phyloP scores from a whole-genome alignment of 2,113 vertebrate species.

The Apistogramma diplotaenia region DNA sequence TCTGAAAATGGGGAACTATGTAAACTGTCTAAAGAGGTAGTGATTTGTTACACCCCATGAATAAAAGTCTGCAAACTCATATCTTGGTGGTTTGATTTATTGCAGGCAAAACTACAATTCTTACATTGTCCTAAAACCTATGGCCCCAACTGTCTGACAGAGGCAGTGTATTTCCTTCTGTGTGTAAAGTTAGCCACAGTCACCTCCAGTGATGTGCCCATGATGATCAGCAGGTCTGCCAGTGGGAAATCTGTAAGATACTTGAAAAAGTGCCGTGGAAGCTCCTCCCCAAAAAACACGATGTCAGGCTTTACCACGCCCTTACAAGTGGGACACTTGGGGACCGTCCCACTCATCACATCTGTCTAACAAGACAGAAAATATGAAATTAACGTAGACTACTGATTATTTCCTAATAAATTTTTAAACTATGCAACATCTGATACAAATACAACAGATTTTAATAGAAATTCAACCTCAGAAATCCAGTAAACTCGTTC shows the following conservation, averaged over 20 bases:
- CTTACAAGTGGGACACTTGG: conserved; percentile 81
- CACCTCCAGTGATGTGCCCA: conserved; percentile 95
- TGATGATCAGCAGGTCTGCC: conserved; percentile 89
- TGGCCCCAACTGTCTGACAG: too few species aligned
- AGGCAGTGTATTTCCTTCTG: not conserved
- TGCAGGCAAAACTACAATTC: too few species aligned
- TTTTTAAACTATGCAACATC: not conserved
- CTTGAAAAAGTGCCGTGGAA: conserved; percentile 85
- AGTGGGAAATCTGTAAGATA: conserved; percentile 86
- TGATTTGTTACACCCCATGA: not conserved
- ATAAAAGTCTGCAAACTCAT: not conserved
- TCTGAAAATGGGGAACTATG: not conserved
- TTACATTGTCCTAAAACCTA: too few species aligned
- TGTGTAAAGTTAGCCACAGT: not conserved
- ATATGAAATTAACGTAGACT: not conserved
- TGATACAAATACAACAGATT: not conserved
- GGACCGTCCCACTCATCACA: conserved; percentile 81
- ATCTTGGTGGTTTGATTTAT: not conserved
- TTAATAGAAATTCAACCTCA: not conserved
- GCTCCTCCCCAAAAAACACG: conserved; percentile 92
- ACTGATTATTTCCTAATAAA: not conserved
- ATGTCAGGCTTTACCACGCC: conserved; percentile 91
- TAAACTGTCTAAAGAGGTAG: too few species aligned
- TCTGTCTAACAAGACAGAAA: conserved; percentile 70
- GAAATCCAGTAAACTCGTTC: not conserved